Evolutionary conservation across 2,797 vertebrate genomes (phyloP).

Genomic region (Anas georgica): DNA sequence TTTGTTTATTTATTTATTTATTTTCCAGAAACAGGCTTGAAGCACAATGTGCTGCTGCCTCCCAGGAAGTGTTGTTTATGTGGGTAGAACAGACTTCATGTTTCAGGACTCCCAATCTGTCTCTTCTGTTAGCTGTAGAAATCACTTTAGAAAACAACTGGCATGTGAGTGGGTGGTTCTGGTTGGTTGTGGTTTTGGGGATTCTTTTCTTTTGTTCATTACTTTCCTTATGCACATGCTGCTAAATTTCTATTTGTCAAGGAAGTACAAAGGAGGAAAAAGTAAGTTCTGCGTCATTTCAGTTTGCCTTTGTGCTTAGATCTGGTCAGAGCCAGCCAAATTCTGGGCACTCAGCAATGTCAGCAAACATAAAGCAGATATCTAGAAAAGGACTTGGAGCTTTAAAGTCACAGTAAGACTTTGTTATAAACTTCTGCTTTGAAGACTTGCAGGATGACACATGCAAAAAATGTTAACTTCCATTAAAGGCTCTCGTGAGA

Average conservation of each 20-base stretch:
- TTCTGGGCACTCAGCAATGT: constrained; percentile 36
- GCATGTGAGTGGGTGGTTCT: constrained; percentile 34
- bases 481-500: constrained; percentile 18
- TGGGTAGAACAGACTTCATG: neutral
- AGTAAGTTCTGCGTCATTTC: constrained; percentile 57
- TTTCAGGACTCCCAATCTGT: neutral
- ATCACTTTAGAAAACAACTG: constrained; percentile 11
- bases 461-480: constrained; percentile 30
- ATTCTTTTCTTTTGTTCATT: constrained; percentile 38
- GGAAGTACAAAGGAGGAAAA: constrained; percentile 60
- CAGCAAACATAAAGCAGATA: constrained; percentile 66
- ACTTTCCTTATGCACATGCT: constrained; percentile 37
- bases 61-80: neutral
- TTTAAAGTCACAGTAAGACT: constrained; percentile 34
- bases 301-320: constrained; percentile 57
- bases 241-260: constrained; percentile 50
- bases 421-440: constrained; percentile 38
- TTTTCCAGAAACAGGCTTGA: neutral
- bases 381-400: constrained; percentile 20
- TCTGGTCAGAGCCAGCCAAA: constrained; percentile 54
- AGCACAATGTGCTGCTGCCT: neutral
- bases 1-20: fast-evolving
- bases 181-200: neutral
- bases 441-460: constrained; percentile 44
- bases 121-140: constrained; percentile 6